Evolutionary conservation across 2,113 vertebrate genomes (phyloP), one percentile per base, ranked within the genome.

Genomic region (Leptobrachium ailaonicum): DNA sequence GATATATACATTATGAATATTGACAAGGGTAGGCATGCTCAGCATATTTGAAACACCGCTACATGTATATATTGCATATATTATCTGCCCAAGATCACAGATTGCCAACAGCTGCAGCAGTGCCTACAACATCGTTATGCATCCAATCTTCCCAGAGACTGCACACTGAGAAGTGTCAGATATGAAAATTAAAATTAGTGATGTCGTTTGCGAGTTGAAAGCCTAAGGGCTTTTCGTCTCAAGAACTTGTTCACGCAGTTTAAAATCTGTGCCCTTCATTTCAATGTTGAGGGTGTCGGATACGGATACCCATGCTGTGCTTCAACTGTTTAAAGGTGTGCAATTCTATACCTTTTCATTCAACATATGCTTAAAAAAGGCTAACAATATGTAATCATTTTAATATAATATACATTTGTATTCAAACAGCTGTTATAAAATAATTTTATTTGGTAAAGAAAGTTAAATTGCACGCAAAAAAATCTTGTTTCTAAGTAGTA

Each of bases 151-250:
- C 43, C 62, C 53, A 11, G 68, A 66, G 77, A 79, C 32, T 63
- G 58, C 58, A 79, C 44, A 72, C 58, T 62, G 69, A 20, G 58
- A 79, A 63, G 69, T 79, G 77, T 79, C 77, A 79, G 44, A 7
- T 45, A 53, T 14, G 58, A 79, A 79, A 72, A 62, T 47, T 11
- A 71, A 71, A 78, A 79, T 79, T 72, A 79, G 77, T 79, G 77
- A 72, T 72, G 68, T 72, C 58, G 10, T 71, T 64, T 72, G 69
- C 62, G 69, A 45, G n/a, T 71, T 79, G 20, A 72, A 79, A 79
- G 77, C 77, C 77, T 72, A 41, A 79, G 77, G 69, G 68, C 44
- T 66, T 79, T 72, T 72, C 11, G 6, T 13, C 76, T 79, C 20
- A 72, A 79, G 43, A 13, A 50, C 68, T 71, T 79, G 69, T 72